Evolutionary conservation across 1,140 invertebrate species (phyloP).

Genomic region (Camponotus floridanus): DNA sequence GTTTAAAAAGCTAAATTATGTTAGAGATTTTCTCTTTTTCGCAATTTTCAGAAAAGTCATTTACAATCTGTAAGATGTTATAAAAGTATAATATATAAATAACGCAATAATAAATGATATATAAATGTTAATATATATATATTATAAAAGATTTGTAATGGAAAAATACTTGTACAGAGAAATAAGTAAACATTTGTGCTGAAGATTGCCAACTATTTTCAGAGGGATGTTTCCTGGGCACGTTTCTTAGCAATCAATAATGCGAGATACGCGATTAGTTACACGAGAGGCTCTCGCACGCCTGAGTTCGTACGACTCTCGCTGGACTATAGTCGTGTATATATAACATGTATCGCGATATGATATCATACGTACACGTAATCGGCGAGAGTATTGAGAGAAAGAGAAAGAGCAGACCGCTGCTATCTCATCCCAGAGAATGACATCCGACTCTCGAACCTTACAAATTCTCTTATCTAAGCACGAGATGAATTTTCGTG

Average conservation of each 20-base stretch:
- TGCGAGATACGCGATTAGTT: slow-evolving; percentile 45
- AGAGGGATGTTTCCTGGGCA: slow-evolving; percentile 37
- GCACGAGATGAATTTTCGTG: slow-evolving; percentile 47
- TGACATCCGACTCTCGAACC: slow-evolving; percentile 47
- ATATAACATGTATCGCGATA: neutral
- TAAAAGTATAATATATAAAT: neutral
- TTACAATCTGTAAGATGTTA: neutral
- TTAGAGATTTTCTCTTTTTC: neutral
- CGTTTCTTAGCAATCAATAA: slow-evolving; percentile 54
- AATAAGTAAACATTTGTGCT: neutral
- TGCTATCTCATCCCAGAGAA: slow-evolving; percentile 41
- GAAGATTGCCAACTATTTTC: slow-evolving; percentile 7
- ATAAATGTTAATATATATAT: neutral
- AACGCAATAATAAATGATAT: neutral
- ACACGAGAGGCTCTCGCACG: slow-evolving; percentile 35
- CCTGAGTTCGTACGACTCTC: slow-evolving; percentile 13
- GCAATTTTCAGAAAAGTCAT: neutral
- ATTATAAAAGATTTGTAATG: no score
- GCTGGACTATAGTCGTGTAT: neutral
- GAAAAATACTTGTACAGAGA: neutral
- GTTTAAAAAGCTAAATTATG: neutral
- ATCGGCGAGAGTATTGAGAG: neutral
- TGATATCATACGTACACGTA: slow-evolving; percentile 4
- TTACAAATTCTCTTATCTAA: slow-evolving; percentile 63
- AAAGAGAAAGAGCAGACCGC: neutral